phyloP scores from a whole-genome alignment of 2,113 vertebrate species.

The Caranx melampygus region DNA sequence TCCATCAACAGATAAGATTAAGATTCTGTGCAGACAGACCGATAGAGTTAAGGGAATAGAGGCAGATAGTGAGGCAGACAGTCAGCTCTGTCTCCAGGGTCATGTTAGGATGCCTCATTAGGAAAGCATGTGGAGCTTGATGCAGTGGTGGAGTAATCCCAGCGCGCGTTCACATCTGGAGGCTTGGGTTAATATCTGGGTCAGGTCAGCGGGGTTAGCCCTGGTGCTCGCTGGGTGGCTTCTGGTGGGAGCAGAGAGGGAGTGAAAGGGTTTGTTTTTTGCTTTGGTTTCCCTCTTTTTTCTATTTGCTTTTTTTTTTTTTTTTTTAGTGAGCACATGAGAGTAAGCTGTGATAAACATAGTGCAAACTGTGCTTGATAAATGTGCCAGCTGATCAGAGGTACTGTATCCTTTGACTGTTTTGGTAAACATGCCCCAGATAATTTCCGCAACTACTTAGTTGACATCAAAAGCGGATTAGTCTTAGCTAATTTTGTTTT shows the following conservation, averaged over 20 bases:
- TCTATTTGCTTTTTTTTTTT: neutral
- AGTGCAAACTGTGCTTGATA: slow-evolving; percentile 27
- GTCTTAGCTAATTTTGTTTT: slow-evolving; percentile 26
- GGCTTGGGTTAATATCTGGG: slow-evolving; percentile 84
- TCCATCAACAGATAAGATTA: slow-evolving; percentile 14
- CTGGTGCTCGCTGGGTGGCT: slow-evolving; percentile 72
- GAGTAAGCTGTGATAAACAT: slow-evolving; percentile 30
- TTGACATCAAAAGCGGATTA: slow-evolving; percentile 47
- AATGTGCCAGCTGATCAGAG: neutral
- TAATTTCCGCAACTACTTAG: slow-evolving; percentile 39
- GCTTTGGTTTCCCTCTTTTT: slow-evolving; percentile 18
- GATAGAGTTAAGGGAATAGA: slow-evolving; percentile 45
- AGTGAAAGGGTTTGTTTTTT: slow-evolving; percentile 41
- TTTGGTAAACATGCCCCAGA: slow-evolving; percentile 37
- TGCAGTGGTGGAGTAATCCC: slow-evolving; percentile 82
- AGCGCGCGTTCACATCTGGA: slow-evolving; percentile 83
- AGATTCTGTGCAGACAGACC: slow-evolving; percentile 25
- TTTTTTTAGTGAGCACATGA: slow-evolving; percentile 15
- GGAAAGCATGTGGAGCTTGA: slow-evolving; percentile 79
- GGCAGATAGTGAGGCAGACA: slow-evolving; percentile 54
- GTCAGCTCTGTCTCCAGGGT: slow-evolving; percentile 72
- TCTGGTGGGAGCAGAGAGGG: slow-evolving; percentile 60
- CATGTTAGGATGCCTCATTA: slow-evolving; percentile 80
- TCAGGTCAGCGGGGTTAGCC: slow-evolving; percentile 81
- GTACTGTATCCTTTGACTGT: slow-evolving; percentile 26